Base-by-base conservation (phyloP, 2,888 invertebrate genomes). In the Lochmaea crataegi region DNA sequence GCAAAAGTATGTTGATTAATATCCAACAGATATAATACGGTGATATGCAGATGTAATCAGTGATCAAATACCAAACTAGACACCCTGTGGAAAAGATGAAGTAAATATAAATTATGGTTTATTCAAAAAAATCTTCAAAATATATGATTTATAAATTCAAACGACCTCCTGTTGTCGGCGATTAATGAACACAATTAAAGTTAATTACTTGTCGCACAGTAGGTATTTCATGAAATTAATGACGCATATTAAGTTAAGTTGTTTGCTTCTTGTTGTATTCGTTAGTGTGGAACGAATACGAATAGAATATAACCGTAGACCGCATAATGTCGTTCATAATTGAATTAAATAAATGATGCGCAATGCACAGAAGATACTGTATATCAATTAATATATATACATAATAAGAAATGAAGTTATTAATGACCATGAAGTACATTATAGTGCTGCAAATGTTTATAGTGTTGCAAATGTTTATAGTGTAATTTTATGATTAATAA, bases 141-240 rank as follows among this genome's bases (percentile, higher is more conserved):
- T 56, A 53, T 38, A 22, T 18, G 60, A 60, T 48, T 58, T 14
- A 68, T 60, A 60, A 45, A 68, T 68, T 45, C 22, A 58, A 68
- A 60, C 1, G 60, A 22, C 48, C 68, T 68, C 68, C 68, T 68
- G 48, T 45, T 42, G 68, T 51, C 38, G 68, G 48, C 60, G 60
- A 68, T 68, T 68, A 68, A 68, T 68, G 68, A 68, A 68, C 58
- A 68, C 58, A 68, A 58, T 68, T 68, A 60, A 60, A 42, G 64
- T 68, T 68, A 68, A 68, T 68, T 68, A 68, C 68, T 26, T 58
- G 32, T 26, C 60, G 48, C 68, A 68, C 68, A 68, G 68, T 68
- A 68, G 68, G 68, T 68, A 68, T 60, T 68, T 68, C 68, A 68
- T 22, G 60, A 68, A 68, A 68, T 68, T 68, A 68, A 68, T 68